phyloP scores from a whole-genome alignment of 92 coral and sea anemone genomes.

The Ricordea florida region DNA sequence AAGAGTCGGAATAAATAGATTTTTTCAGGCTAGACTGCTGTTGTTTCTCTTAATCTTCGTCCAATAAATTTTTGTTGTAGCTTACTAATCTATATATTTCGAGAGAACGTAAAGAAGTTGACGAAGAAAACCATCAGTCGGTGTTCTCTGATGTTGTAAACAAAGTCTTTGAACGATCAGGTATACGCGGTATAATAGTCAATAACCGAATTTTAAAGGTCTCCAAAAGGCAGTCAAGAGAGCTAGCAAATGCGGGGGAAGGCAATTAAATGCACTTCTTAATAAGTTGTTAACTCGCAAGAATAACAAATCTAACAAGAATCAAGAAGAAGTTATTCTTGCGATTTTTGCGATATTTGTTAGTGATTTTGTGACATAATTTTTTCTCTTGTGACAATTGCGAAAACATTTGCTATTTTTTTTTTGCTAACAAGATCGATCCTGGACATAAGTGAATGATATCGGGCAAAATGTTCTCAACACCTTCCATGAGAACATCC shows the following conservation, averaged over 20 bases:
- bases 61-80: not conserved
- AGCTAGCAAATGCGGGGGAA: not conserved
- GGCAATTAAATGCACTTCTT: too few relatives aligned
- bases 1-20: not conserved
- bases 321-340: too few relatives aligned
- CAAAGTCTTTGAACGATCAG: conserved; percentile 6
- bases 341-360: too few relatives aligned
- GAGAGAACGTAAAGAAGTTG: not conserved
- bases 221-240: not conserved
- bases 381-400: too few relatives aligned
- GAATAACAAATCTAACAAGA: too few relatives aligned
- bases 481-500: conserved; percentile 49
- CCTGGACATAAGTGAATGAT: not conserved
- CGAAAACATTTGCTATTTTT: too few relatives aligned
- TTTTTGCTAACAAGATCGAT: not conserved
- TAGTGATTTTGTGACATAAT: too few relatives aligned
- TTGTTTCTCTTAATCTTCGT: not conserved
- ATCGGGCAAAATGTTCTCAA: not conserved
- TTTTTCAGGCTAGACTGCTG: not conserved
- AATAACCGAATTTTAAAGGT: conserved; percentile 12
- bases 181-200: conserved; percentile 17
- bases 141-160: not conserved
- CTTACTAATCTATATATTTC: not conserved
- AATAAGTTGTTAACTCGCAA: too few relatives aligned
- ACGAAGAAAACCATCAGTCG: not conserved